A percentile compares a stretch with the other conserved stretches of the same genome.
Conservation (phyloP, 2,113 vertebrate genomes). For the Microtus oregoni region DNA sequence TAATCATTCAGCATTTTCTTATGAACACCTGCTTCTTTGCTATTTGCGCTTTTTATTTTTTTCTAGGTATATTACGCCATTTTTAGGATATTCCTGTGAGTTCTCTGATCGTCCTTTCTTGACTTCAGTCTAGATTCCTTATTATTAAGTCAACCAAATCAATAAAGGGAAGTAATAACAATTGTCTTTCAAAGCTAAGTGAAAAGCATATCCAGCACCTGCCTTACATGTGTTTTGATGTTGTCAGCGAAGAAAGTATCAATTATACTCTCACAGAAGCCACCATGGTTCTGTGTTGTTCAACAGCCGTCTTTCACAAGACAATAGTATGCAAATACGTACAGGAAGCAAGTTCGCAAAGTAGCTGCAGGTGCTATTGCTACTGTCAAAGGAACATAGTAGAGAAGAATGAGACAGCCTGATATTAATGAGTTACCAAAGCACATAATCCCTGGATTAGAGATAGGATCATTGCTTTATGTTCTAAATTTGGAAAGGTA, state of each 20-base stretch:
- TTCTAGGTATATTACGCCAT: background rate
- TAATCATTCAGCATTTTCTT: background rate
- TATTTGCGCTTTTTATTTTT: background rate
- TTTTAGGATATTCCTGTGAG: background rate
- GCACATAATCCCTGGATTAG: too few species aligned
- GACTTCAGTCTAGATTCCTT: background rate
- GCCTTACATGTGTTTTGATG: background rate
- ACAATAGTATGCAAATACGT: background rate
- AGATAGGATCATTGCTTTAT: too few species aligned
- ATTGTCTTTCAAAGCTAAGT: background rate
- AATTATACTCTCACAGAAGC: background rate
- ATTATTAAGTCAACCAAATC: background rate
- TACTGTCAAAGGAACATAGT: fast-evolving
- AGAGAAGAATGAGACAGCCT: background rate
- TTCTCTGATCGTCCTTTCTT: background rate
- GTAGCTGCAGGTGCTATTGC: background rate
- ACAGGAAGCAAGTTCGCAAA: background rate
- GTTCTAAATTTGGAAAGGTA: too few species aligned
- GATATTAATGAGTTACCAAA: too few species aligned
- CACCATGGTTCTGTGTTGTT: background rate
- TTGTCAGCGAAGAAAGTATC: background rate
- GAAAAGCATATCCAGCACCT: background rate
- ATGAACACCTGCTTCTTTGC: background rate
- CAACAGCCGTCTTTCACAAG: background rate
- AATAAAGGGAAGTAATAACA: background rate